These are phyloP conservation scores for Podargus strigoides DNA, from an alignment of 2,797 vertebrate genomes.

Conservation along the genomic window DNA sequence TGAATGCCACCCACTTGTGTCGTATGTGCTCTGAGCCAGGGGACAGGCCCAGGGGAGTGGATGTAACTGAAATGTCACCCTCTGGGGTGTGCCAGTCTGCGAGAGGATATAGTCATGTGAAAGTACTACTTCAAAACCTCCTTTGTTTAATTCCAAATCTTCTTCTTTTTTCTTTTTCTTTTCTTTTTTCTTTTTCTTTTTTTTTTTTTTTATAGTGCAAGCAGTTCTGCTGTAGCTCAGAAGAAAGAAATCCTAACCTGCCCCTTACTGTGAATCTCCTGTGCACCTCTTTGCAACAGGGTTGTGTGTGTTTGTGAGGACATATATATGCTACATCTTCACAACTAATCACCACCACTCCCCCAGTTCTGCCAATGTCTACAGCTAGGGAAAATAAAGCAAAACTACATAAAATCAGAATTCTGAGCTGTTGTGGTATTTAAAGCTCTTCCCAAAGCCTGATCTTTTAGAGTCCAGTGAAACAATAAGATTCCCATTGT, in stretches of 20 bases:
- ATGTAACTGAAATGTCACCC: neutral
- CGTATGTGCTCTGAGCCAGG: neutral
- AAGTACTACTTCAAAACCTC: neutral
- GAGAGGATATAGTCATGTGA: neutral
- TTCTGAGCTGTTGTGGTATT: neutral
- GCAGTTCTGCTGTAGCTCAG: neutral
- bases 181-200: rapidly evolving
- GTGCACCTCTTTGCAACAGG: neutral
- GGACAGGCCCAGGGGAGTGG: neutral
- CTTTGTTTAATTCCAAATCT: neutral
- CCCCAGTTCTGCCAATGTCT: neutral
- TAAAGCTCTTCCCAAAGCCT: neutral
- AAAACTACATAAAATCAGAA: neutral
- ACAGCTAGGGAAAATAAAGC: neutral
- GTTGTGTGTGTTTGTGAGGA: neutral
- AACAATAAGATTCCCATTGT: neutral
- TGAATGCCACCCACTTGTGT: neutral
- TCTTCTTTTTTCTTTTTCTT: neutral
- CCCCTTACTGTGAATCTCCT: neutral
- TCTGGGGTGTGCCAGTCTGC: neutral
- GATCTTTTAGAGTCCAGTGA: neutral
- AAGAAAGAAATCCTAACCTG: neutral
- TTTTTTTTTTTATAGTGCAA: neutral
- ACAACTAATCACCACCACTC: no score
- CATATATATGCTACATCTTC: neutral